Evolutionary conservation across 1,140 invertebrate genomes (phyloP), one percentile per base, ranked within the genome.

Genomic region (Micrasema longulum): DNA sequence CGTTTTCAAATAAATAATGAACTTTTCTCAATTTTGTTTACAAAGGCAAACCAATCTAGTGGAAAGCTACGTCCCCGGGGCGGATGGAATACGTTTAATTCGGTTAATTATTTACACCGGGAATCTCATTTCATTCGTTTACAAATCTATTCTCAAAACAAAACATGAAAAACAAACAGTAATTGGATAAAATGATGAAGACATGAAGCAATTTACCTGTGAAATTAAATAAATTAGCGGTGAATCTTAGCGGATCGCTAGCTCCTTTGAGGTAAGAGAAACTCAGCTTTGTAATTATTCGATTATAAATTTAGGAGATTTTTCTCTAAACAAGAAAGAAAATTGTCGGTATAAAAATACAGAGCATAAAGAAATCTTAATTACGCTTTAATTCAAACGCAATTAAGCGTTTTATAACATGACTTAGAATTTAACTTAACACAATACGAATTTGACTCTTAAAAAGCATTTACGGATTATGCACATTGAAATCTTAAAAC

Each of bases 171-270:
- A 68, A 68, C 43, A 47, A 68, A 68, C 26, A 38, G 47, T 66
- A 66, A 66, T 66, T 68, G 48, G 65, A 68, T 68, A 41, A 53
- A 68, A 55, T 50, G 38, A 55, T 55, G 50, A 55, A 68, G 65
- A 53, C 26, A 22, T 66, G 50, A 55, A 68, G 14, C 50, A 41
- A 68, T 68, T 68, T 68, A 68, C 65, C 65, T 68, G 65, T 68
- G 48, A 67, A 67, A 65, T 65, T 65, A 65, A 65, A 23, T 48
- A 65, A 65, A 65, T 65, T 66, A 66, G 47, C 63, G 47, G 63
- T 45, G 31, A 52, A 11, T 47, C 60, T 63, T 60, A 60, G 55
- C 60, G 60, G 26, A 22, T 52, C 45, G 63, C 47, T 66, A 47
- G 63, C 18, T 66, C 47, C 35, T 66, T 66, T 52, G 47, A 52